phyloP scores from a whole-genome alignment of 1,140 invertebrate species.

The Drosophila ficusphila region DNA sequence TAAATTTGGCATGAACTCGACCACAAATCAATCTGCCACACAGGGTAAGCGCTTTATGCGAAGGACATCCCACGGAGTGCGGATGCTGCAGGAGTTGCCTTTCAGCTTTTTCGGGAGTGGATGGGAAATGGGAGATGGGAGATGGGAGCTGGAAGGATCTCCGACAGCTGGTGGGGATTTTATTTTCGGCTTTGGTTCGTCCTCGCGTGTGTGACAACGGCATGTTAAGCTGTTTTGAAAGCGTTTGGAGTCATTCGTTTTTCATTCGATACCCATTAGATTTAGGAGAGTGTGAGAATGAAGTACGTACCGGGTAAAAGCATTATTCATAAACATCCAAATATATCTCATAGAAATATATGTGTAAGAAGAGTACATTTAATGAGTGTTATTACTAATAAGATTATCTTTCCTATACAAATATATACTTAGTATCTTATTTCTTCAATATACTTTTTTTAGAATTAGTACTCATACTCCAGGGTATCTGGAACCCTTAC shows the following conservation, averaged over 20 bases:
- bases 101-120: neutral
- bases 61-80: conserved; percentile 4
- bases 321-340: too few relatives aligned
- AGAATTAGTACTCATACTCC: neutral
- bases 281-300: too few relatives aligned
- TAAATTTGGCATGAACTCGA: conserved; percentile 81
- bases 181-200: conserved; percentile 56
- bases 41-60: conserved; percentile 64
- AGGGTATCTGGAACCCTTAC: neutral
- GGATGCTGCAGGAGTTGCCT: neutral
- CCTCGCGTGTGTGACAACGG: conserved; percentile 63
- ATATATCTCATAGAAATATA: too few relatives aligned
- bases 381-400: too few relatives aligned
- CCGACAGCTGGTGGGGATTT: conserved; percentile 46
- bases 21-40: conserved; percentile 81
- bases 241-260: conserved; percentile 60
- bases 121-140: neutral
- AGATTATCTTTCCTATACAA: too few relatives aligned
- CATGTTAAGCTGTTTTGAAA: conserved; percentile 79
- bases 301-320: too few relatives aligned
- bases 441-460: neutral
- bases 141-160: conserved; percentile 1
- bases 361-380: neutral
- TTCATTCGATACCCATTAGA: conserved; percentile 1
- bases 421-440: too few relatives aligned